Evolutionary conservation across 2,797 vertebrate species (phyloP).

Genomic region (Serranus cabrilla): DNA sequence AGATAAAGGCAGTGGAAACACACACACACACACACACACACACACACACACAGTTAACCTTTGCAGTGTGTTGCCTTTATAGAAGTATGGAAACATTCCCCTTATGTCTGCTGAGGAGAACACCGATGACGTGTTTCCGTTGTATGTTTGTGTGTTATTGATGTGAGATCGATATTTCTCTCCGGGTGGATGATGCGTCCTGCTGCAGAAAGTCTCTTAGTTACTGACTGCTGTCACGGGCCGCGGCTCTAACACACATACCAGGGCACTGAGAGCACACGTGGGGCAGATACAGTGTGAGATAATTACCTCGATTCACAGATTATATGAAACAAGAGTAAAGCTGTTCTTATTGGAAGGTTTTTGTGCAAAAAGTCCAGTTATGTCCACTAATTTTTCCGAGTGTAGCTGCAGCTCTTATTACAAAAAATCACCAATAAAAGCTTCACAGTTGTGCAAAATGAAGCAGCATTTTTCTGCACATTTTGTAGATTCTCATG

Average conservation of each 20-base stretch:
- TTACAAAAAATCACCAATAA: too few relatives aligned
- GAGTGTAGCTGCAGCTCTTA: too few relatives aligned
- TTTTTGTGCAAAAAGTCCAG: too few relatives aligned
- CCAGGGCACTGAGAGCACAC: background rate
- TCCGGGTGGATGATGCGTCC: conserved; percentile 39
- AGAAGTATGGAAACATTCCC: conserved; percentile 47
- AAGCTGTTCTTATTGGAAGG: background rate
- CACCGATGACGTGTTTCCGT: conserved; percentile 32
- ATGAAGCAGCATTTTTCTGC: too few relatives aligned
- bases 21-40: conserved; percentile 7
- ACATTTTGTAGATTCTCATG: too few relatives aligned
- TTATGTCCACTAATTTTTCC: too few relatives aligned
- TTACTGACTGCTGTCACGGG: background rate
- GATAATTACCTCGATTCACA: conserved; percentile 5
- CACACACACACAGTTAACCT: conserved; percentile 11
- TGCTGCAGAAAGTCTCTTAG: conserved; percentile 13
- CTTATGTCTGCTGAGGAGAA: conserved; percentile 41
- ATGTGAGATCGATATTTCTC: conserved; percentile 56
- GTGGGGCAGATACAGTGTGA: conserved; percentile 12
- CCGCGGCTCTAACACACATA: conserved; percentile 1
- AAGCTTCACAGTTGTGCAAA: too few relatives aligned
- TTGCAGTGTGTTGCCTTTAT: conserved; percentile 11
- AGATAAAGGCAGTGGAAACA: conserved; percentile 57
- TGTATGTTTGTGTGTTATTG: conserved; percentile 27
- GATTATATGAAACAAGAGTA: background rate